phyloP scores from a whole-genome alignment of 2,888 invertebrate genomes.

The Chrysolina oricalcia region DNA sequence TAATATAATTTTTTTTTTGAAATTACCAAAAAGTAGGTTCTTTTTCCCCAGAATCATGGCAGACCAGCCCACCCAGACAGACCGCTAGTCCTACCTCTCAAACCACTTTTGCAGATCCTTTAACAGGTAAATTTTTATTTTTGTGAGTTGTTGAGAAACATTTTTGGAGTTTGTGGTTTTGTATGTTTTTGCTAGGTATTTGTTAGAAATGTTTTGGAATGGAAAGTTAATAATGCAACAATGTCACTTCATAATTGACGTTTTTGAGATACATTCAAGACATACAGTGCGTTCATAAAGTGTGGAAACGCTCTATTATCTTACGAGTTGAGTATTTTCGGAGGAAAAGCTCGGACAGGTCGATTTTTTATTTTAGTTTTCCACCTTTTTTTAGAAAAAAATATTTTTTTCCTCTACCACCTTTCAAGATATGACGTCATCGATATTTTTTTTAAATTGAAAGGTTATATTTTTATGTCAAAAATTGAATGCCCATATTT shows the following conservation, averaged over 20 bases:
- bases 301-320: too few species aligned
- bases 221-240: background rate
- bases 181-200: constrained; percentile 21
- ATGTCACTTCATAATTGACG: background rate
- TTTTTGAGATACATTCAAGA: background rate
- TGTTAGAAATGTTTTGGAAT: background rate
- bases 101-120: constrained; percentile 67
- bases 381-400: too few species aligned
- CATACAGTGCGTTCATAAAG: too few species aligned
- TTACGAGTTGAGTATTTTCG: too few species aligned
- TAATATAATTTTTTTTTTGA: constrained; percentile 14
- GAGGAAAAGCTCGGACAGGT: too few species aligned
- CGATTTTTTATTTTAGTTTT: too few species aligned
- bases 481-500: too few species aligned
- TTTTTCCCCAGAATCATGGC: constrained; percentile 67
- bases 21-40: constrained; percentile 34
- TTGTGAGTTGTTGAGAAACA: constrained; percentile 19
- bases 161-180: constrained; percentile 39
- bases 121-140: constrained; percentile 60
- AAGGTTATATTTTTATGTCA: too few species aligned
- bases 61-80: constrained; percentile 69
- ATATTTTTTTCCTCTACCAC: too few species aligned
- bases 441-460: too few species aligned
- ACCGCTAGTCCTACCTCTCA: constrained; percentile 67
- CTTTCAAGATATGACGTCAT: too few species aligned